A percentile compares a stretch with the other conserved stretches of the same genome.
Conservation (phyloP, 2,797 vertebrate genomes). For the Anolis apletophallus region DNA sequence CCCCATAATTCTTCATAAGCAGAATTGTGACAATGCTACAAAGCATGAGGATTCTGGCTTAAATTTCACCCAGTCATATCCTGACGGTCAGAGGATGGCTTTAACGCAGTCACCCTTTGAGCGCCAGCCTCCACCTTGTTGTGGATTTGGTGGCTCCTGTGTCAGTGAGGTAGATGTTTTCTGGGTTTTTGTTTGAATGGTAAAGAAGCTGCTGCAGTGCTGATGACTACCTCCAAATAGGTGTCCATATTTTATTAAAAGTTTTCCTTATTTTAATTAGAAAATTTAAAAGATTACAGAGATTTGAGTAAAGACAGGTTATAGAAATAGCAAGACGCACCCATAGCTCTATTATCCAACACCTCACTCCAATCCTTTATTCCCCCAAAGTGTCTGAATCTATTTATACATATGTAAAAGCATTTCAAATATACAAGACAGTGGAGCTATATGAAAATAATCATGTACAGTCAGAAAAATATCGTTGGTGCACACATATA, state of each 20-base stretch:
- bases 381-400: not conserved
- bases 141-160: too few relatives aligned
- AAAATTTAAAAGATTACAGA: not conserved
- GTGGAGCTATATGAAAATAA: not conserved
- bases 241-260: not conserved
- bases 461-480: not conserved
- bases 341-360: too few relatives aligned
- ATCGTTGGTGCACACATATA: not conserved
- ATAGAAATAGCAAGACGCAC: not conserved
- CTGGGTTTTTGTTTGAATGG: too few relatives aligned
- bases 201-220: too few relatives aligned
- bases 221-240: not conserved
- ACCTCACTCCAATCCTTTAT: not conserved
- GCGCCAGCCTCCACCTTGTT: not conserved
- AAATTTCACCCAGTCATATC: too few relatives aligned
- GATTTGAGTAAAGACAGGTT: not conserved
- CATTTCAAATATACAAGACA: not conserved
- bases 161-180: too few relatives aligned
- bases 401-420: not conserved
- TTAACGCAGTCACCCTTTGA: not conserved
- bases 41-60: not conserved
- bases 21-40: too few relatives aligned
- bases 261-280: not conserved
- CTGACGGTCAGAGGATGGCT: not conserved
- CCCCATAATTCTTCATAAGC: not conserved